Percentiles rank a stretch among this genome's conserved stretches.
Evolutionary conservation across 2,888 invertebrate species (phyloP).

Genomic region (Pycnomerus fuliginosus): DNA sequence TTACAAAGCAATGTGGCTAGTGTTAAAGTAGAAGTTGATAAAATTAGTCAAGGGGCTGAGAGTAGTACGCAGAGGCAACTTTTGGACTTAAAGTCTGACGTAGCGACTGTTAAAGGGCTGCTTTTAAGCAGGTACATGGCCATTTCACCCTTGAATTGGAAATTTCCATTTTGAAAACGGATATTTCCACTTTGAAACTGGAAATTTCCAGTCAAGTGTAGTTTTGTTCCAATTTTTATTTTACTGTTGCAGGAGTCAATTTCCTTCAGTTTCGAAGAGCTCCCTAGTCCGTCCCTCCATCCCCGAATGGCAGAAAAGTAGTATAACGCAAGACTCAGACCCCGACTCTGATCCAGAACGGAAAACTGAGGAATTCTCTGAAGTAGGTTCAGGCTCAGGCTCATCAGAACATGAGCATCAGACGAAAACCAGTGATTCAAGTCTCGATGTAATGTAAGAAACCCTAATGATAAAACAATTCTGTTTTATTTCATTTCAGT

Average conservation of each 20-base stretch:
- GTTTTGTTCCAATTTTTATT: too few relatives aligned
- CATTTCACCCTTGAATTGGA: too few relatives aligned
- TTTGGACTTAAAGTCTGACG: slow-evolving; percentile 66
- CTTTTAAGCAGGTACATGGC: slow-evolving; percentile 67
- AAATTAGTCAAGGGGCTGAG: slow-evolving; percentile 51
- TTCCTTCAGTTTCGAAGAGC: slow-evolving; percentile 62
- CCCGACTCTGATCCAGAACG: slow-evolving; percentile 53
- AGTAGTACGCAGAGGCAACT: slow-evolving; percentile 62
- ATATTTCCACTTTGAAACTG: too few relatives aligned
- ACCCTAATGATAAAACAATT: too few relatives aligned
- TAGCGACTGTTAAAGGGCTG: slow-evolving; percentile 72
- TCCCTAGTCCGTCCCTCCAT: slow-evolving; percentile 69
- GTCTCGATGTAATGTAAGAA: slow-evolving; percentile 71
- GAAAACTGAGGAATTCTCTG: slow-evolving; percentile 57
- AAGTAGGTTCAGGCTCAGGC: slow-evolving; percentile 60
- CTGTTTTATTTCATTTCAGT: slow-evolving; percentile 3
- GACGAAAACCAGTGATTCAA: slow-evolving; percentile 74
- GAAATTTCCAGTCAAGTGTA: too few relatives aligned
- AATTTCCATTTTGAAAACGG: too few relatives aligned
- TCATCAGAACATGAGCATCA: slow-evolving; percentile 71
- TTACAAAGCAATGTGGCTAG: slow-evolving; percentile 66
- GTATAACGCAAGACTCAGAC: slow-evolving; percentile 56
- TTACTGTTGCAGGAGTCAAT: slow-evolving; percentile 66
- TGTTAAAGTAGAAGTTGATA: slow-evolving; percentile 66
- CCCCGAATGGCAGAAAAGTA: slow-evolving; percentile 77